Conservation (phyloP, 1,140 invertebrate genomes). For the Tetramorium parvispinum region DNA sequence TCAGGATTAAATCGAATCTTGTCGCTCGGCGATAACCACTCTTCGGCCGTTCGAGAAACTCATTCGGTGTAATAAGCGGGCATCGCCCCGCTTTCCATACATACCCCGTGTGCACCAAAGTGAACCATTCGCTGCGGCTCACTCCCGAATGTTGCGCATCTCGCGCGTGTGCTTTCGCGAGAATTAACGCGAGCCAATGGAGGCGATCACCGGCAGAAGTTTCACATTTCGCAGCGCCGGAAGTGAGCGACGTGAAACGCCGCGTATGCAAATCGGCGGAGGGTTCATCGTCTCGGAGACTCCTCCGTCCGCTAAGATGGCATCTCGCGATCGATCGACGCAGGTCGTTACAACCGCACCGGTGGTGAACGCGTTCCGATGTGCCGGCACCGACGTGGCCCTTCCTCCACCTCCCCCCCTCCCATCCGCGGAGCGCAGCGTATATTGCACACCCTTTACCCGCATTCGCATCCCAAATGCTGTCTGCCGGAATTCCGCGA, state of each 20-base stretch:
- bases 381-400: conserved; percentile 32
- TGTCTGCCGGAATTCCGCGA: conserved; percentile 55
- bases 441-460: conserved; percentile 42
- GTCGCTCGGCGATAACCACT: not conserved
- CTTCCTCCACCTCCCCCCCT: not conserved
- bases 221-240: conserved; percentile 31
- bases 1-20: conserved; percentile 36
- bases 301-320: conserved; percentile 47
- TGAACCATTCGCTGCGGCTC: not conserved
- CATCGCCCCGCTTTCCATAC: not conserved
- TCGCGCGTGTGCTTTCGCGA: conserved; percentile 4
- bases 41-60: conserved; percentile 17
- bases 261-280: conserved; percentile 51
- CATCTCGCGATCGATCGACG: conserved; percentile 53
- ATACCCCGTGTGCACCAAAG: not conserved
- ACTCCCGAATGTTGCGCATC: not conserved
- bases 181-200: conserved; percentile 37
- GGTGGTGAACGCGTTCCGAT: conserved; percentile 6
- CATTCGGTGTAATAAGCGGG: not conserved
- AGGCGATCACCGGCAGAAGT: conserved; percentile 32
- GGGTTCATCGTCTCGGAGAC: conserved; percentile 49
- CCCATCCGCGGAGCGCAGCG: not conserved
- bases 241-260: conserved; percentile 50
- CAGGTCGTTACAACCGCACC: conserved; percentile 38
- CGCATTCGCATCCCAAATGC: conserved; percentile 42